phyloP scores from a whole-genome alignment of 2,113 vertebrate genomes.

The Sitta europaea region DNA sequence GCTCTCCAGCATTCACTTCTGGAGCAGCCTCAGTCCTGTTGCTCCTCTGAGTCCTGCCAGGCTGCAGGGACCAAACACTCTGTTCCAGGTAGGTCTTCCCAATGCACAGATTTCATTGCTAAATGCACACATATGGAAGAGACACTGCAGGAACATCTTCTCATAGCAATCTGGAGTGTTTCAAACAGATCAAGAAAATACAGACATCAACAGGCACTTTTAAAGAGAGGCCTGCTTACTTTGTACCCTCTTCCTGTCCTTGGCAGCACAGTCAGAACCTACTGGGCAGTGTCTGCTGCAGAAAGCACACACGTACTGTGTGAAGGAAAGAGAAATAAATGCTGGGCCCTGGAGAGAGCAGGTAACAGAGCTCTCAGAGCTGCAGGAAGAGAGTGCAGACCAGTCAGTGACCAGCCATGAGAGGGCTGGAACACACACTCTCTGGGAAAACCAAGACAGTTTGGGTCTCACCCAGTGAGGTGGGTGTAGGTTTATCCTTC shows the following conservation, averaged over 20 bases:
- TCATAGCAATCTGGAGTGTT: not conserved
- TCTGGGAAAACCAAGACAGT: not conserved
- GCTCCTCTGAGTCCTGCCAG: slow-evolving; percentile 93
- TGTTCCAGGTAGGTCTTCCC: slow-evolving; percentile 86
- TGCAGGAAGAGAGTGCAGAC: not conserved
- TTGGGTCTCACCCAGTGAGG: not conserved
- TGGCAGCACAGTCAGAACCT: not conserved
- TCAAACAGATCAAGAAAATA: not conserved
- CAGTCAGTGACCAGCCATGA: not conserved
- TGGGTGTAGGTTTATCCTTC: not conserved
- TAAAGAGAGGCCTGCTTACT: not conserved
- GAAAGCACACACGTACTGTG: not conserved
- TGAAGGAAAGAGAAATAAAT: not conserved
- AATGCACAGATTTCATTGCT: not conserved
- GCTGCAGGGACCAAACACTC: slow-evolving; percentile 89
- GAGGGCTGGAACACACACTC: not conserved
- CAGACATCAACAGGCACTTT: not conserved
- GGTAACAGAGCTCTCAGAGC: not conserved
- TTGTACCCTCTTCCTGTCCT: not conserved
- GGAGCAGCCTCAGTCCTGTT: slow-evolving; percentile 94
- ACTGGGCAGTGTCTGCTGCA: not conserved
- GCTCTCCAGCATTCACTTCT: slow-evolving; percentile 93
- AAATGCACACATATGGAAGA: rapidly evolving
- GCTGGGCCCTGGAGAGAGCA: not conserved
- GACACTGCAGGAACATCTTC: not conserved